phyloP scores from a whole-genome alignment of 2,888 invertebrate genomes.

The Chironomus riparius region DNA sequence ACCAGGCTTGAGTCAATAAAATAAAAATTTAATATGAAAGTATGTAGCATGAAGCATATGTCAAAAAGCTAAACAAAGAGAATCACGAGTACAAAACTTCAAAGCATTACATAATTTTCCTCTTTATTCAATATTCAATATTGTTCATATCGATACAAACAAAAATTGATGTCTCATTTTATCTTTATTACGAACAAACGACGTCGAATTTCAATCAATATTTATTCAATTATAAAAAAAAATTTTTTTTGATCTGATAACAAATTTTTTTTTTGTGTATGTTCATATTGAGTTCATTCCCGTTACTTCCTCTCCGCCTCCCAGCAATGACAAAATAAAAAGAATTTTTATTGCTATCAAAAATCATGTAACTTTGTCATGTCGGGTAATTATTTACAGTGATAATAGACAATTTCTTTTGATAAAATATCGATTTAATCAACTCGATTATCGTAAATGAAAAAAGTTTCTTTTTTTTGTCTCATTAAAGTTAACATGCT shows the following conservation, averaged over 20 bases:
- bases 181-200: background rate
- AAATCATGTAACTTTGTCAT: background rate
- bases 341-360: no score
- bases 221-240: conserved; percentile 1
- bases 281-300: no score
- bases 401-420: background rate
- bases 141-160: background rate
- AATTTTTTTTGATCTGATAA: background rate
- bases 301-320: no score
- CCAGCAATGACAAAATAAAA: no score
- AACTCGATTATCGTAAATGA: background rate
- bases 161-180: no score
- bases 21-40: no score
- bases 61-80: no score
- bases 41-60: no score
- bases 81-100: no score
- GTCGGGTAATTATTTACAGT: conserved; percentile 9
- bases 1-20: no score
- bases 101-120: no score
- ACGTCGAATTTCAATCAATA: background rate
- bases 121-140: background rate
- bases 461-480: background rate
- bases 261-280: background rate
- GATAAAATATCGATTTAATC: background rate
- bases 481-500: background rate